phyloP scores from a whole-genome alignment of 2,113 vertebrate genomes.

The Mungos mungo region DNA sequence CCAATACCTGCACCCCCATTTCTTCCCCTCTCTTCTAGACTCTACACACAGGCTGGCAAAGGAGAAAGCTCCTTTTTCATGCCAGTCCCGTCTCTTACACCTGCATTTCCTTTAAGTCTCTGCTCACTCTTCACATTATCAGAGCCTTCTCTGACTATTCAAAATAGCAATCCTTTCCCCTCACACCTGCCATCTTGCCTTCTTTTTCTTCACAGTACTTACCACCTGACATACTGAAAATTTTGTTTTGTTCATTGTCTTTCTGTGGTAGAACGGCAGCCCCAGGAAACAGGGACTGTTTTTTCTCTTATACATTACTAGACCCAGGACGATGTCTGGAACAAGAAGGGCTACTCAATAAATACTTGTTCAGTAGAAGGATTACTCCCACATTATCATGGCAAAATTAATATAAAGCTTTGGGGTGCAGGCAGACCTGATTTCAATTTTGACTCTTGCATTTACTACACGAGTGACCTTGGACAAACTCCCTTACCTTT shows the following conservation, averaged over 20 bases:
- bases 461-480: constrained; percentile 21
- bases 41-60: background rate
- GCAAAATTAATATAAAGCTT: background rate
- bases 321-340: background rate
- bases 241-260: background rate
- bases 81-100: background rate
- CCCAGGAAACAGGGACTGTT: background rate
- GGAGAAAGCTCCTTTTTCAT: background rate
- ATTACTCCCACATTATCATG: background rate
- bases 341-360: background rate
- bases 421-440: background rate
- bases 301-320: background rate
- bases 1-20: background rate
- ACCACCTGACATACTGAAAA: background rate
- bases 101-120: background rate
- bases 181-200: background rate
- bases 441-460: constrained; percentile 34
- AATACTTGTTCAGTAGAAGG: background rate
- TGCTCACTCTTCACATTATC: background rate
- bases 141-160: background rate
- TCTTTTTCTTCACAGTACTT: background rate
- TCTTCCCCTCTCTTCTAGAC: background rate
- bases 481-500: background rate
- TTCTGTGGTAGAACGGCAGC: background rate
- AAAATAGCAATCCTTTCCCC: background rate